Evolutionary conservation across 2,888 invertebrate species (phyloP), one percentile per base, ranked within the genome.

Genomic region (Scelioninae gen. 1): DNA sequence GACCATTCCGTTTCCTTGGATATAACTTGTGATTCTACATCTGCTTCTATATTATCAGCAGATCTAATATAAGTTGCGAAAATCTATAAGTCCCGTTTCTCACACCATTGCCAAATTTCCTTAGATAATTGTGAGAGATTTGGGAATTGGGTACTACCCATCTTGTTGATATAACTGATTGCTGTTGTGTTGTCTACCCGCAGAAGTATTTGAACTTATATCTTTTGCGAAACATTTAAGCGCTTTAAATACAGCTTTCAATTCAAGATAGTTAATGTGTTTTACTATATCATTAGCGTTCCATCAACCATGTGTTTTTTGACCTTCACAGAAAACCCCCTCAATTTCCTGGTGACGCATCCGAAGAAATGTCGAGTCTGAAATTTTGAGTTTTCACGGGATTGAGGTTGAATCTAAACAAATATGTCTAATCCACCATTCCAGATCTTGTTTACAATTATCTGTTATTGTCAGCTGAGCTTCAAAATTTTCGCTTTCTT

Each of bases 181-280:
- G 68, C 55, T 7, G 68, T 68, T 9, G 56, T 56, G 11, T 68
- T 68, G 65, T 86, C 86, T 3, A 84, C 40, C 51, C 86, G 71
- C 31, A 86, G 47, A 4, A 87, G 43, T 3, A 87, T 58, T 15
- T 86, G 60, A 51, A 53, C 38, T 1, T 38, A 34, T 3, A 43
- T 72, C 47, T 9, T 51, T 47, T 29, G 69, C 63, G 31, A 78
- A 78, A 49, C 63, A 63, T 32, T 78, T 78, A 6, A 78, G 13
- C 1, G n/a, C 60, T n/a, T 53, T 53, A 16, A 60, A 58, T 0
- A 63, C 76, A 8, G 85, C 84, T 45, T 66, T 68, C 16, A 85
- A 66, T 16, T 86, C 85, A 0, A 85, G 74, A 10, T 75, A 84
- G 62, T 85, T 83, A 6, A 85, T 85, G 23, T 85, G 83, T 38